Evolutionary conservation across 2,797 vertebrate genomes (phyloP).

Genomic region (Threskiornis aethiopicus): DNA sequence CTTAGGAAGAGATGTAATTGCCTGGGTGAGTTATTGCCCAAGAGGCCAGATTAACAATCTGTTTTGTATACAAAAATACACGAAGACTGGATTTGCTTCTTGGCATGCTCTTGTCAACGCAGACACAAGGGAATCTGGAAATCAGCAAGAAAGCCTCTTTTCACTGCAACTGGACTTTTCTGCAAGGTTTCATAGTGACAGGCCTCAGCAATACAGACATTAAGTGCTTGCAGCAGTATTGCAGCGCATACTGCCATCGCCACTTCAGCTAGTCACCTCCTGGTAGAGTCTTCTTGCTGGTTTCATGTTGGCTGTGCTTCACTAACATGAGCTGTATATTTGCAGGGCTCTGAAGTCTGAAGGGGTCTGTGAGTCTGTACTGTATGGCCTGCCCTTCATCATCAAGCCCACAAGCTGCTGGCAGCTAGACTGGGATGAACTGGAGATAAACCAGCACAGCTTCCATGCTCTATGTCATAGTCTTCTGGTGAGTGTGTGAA

Average conservation of each 20-base stretch:
- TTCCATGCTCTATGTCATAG: slow-evolving; percentile 90
- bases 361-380: slow-evolving; percentile 88
- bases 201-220: not conserved
- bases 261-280: not conserved
- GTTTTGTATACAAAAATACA: not conserved
- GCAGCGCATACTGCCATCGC: not conserved
- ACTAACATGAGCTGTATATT: not conserved
- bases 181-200: not conserved
- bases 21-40: not conserved
- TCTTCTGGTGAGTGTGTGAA: slow-evolving; percentile 79
- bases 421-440: slow-evolving; percentile 95
- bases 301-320: not conserved
- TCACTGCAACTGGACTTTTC: not conserved
- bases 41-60: not conserved
- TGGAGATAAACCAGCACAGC: slow-evolving; percentile 87
- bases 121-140: not conserved
- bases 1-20: not conserved
- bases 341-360: slow-evolving; percentile 82
- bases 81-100: not conserved
- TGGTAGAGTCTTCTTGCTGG: not conserved
- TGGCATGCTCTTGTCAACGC: not conserved
- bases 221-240: not conserved
- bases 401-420: slow-evolving; percentile 90
- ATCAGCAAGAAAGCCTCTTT: not conserved
- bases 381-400: slow-evolving; percentile 88